Evolutionary conservation across 2,888 invertebrate genomes (phyloP).

Genomic region (Lasioglossum morio): DNA sequence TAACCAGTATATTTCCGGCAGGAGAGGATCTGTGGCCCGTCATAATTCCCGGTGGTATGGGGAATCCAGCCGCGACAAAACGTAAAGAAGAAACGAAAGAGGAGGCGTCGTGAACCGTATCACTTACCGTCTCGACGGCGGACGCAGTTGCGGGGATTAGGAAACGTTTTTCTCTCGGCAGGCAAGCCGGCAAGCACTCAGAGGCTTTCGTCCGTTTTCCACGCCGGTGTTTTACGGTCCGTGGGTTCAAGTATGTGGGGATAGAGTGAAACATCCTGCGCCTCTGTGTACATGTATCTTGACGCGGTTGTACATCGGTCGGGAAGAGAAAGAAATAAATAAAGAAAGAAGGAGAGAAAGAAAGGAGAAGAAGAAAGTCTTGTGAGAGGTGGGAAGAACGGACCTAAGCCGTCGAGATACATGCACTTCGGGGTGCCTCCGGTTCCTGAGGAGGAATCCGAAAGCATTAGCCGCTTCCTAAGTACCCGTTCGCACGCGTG

Average conservation of each 20-base stretch:
- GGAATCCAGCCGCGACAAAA: slow-evolving; percentile 6
- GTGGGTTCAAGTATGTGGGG: slow-evolving; percentile 34
- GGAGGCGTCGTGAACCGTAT: slow-evolving; percentile 51
- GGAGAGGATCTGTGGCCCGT: slow-evolving; percentile 22
- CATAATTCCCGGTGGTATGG: slow-evolving; percentile 39
- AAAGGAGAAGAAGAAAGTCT: background rate
- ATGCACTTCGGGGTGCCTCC: slow-evolving; percentile 45
- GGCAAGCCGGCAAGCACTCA: slow-evolving; percentile 35
- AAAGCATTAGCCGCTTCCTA: slow-evolving; percentile 65
- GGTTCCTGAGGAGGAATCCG: slow-evolving; percentile 57
- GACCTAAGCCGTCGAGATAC: slow-evolving; percentile 57
- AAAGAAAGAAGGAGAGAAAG: background rate
- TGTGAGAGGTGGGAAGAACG: slow-evolving; percentile 27
- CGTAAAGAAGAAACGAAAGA: background rate
- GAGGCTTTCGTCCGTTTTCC: slow-evolving; percentile 60
- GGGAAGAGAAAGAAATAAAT: slow-evolving; percentile 27
- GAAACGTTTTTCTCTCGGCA: slow-evolving; percentile 55
- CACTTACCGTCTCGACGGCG: slow-evolving; percentile 57
- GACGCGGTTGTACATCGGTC: slow-evolving; percentile 21
- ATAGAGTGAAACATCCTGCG: slow-evolving; percentile 43
- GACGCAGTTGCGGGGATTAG: slow-evolving; percentile 62
- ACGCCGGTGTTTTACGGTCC: slow-evolving; percentile 53
- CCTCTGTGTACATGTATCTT: slow-evolving; percentile 32
- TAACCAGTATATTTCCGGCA: slow-evolving; percentile 15
- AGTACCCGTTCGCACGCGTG: slow-evolving; percentile 55